Conservation (phyloP, 2,797 vertebrate genomes). For the Pterois miles region DNA sequence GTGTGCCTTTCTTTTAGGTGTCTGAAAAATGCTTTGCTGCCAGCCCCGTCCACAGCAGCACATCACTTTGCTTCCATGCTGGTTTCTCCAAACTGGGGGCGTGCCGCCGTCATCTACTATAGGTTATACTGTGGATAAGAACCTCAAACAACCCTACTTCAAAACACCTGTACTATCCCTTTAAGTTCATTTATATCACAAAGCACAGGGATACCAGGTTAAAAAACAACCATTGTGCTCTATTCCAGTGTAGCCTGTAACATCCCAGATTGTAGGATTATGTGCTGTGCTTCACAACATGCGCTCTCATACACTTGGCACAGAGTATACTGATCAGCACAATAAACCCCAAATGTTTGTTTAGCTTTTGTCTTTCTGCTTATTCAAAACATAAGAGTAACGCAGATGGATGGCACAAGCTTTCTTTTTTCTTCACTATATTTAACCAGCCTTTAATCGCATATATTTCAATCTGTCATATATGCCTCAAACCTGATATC, state of each 20-base stretch:
- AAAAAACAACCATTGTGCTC: too few relatives aligned
- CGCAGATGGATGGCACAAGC: neutral
- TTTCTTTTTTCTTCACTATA: neutral
- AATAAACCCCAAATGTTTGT: neutral
- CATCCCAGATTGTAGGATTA: neutral
- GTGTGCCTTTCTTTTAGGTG: too few relatives aligned
- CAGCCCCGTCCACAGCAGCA: too few relatives aligned
- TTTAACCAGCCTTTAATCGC: neutral
- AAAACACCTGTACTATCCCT: too few relatives aligned
- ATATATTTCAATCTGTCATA: neutral
- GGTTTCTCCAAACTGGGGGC: too few relatives aligned
- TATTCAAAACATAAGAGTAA: neutral
- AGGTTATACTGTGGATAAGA: too few relatives aligned
- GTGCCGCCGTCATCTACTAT: too few relatives aligned
- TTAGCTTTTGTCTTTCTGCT: neutral
- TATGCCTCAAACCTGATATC: neutral
- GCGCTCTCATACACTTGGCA: neutral
- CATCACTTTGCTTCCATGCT: too few relatives aligned
- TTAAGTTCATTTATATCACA: too few relatives aligned
- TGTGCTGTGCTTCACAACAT: neutral
- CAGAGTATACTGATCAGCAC: neutral
- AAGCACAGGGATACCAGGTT: too few relatives aligned
- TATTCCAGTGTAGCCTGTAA: neutral
- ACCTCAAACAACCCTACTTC: too few relatives aligned
- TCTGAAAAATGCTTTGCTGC: too few relatives aligned